Base-by-base conservation (phyloP, 2,113 vertebrate genomes). In the Melanerpes formicivorus region DNA sequence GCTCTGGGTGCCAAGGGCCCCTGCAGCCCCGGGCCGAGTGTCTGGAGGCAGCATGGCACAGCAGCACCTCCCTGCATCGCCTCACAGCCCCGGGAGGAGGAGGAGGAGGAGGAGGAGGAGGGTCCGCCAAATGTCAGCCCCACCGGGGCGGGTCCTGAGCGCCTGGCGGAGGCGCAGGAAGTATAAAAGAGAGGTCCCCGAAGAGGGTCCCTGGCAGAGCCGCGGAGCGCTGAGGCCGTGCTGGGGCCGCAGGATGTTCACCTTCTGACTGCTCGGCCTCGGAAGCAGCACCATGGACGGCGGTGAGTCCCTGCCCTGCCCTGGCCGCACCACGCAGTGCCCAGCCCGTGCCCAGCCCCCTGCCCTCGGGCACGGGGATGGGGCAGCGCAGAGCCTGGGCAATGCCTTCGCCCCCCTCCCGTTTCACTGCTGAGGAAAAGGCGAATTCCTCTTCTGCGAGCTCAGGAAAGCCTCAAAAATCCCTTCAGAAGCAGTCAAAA, bases 301-400 rank as follows among this genome's bases (percentile, higher is more conserved):
- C 22, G 96, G 97, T 97, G 88, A 97, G 97, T 97, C 7, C 10
- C 67, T 40, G 42, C 80, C 81, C 80, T 54, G 16, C 46, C 52
- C 18, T 55, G 11, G 32, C 78, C 80, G 42, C 37, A 21, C 4
- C 34, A 58, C 12, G 9, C 7, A 42, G 42, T 73, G 42, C 42
- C 34, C 29, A 2, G 8, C 30, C 11, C 11, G 40, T 14, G 42
- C 42, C 42, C 42, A 44, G 42, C 14, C 17, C 55, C 46, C 22
- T 32, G 63, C 4, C 27, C 46, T 32, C 1, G n/a, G 69, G 11
- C 52, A 34, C 46, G 3, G 40, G 44, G 74, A 66, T 5, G 27
- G 11, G 67, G 55, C 44, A 79, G 58, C 50, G n/a, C 17, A 23
- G 70, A 56, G 10, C 7, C 22, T 16, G 13, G 4, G 8, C 70